A percentile compares a stretch with the other conserved stretches of the same genome.
phyloP scores from a whole-genome alignment of 1,140 invertebrate genomes.

The Mactra quadrangularis region DNA sequence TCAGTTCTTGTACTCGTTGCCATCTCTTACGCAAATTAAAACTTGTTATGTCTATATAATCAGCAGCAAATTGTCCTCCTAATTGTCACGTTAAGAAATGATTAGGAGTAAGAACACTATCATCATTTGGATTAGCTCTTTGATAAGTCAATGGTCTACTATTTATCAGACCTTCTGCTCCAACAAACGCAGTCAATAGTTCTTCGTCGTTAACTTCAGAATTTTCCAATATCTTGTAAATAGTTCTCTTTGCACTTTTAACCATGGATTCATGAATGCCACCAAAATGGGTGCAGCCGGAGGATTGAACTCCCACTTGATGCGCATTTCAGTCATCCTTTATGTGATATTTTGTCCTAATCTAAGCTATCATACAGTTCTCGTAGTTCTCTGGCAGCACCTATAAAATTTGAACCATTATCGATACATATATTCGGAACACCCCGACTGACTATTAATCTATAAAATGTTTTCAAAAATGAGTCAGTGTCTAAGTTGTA shows the following conservation, averaged over 20 bases:
- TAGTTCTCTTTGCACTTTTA: conserved; percentile 35
- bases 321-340: not conserved
- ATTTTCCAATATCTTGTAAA: conserved; percentile 16
- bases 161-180: conserved; percentile 36
- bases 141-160: conserved; percentile 41
- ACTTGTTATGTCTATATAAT: not conserved
- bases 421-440: not conserved
- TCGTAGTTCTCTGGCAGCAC: conserved; percentile 17
- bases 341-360: not conserved
- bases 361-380: not conserved
- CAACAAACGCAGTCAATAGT: conserved; percentile 25
- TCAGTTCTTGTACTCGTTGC: conserved; percentile 49
- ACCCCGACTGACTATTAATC: conserved; percentile 17
- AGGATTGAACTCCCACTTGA: conserved; percentile 51
- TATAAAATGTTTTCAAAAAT: conserved; percentile 6
- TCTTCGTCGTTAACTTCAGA: conserved; percentile 46
- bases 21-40: conserved; percentile 29
- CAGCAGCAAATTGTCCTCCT: conserved; percentile 29
- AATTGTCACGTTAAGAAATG: conserved; percentile 48
- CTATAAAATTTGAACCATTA: conserved; percentile 40
- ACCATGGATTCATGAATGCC: conserved; percentile 30
- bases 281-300: conserved; percentile 39
- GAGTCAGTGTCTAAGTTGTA: conserved; percentile 14
- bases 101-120: conserved; percentile 45
- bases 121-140: conserved; percentile 12